phyloP scores from a whole-genome alignment of 2,888 invertebrate genomes.

The Sarcophaga variegata region DNA sequence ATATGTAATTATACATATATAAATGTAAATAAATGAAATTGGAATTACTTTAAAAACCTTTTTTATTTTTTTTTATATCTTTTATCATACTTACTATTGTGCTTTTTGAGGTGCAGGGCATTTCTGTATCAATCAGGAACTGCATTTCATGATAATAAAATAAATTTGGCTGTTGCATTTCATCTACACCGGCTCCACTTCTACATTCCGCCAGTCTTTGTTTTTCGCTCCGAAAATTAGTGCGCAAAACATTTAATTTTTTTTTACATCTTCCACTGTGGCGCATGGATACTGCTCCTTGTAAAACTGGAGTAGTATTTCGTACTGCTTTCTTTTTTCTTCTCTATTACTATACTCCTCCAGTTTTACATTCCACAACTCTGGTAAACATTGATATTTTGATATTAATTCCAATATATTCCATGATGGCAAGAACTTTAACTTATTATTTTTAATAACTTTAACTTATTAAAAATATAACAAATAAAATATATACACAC shows the following conservation, averaged over 20 bases:
- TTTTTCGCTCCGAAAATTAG: too few relatives aligned
- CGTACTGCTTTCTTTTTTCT: slow-evolving; percentile 38
- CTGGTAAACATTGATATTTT: neutral
- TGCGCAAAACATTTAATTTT: too few relatives aligned
- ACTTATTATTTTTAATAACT: too few relatives aligned
- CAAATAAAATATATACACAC: too few relatives aligned
- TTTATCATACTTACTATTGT: slow-evolving; percentile 36
- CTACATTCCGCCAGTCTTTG: slow-evolving; percentile 13
- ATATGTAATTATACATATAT: too few relatives aligned
- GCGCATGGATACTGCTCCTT: slow-evolving; percentile 23
- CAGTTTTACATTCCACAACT: slow-evolving; percentile 29
- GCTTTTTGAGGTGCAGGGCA: slow-evolving; percentile 27
- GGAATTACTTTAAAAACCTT: too few relatives aligned
- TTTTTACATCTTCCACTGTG: neutral
- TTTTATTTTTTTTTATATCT: neutral
- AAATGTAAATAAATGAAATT: too few relatives aligned
- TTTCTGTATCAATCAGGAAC: slow-evolving; percentile 3
- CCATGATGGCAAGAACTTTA: neutral
- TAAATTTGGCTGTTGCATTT: slow-evolving; percentile 2
- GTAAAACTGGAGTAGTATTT: slow-evolving; percentile 23
- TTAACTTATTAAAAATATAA: too few relatives aligned
- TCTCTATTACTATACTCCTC: slow-evolving; percentile 41
- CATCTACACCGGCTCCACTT: slow-evolving; percentile 21
- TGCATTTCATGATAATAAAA: slow-evolving; percentile 10
- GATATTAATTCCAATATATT: neutral